These are phyloP conservation scores for Meriones psammophilus DNA, from an alignment of 2,797 vertebrate species.

Conservation along the genomic window DNA sequence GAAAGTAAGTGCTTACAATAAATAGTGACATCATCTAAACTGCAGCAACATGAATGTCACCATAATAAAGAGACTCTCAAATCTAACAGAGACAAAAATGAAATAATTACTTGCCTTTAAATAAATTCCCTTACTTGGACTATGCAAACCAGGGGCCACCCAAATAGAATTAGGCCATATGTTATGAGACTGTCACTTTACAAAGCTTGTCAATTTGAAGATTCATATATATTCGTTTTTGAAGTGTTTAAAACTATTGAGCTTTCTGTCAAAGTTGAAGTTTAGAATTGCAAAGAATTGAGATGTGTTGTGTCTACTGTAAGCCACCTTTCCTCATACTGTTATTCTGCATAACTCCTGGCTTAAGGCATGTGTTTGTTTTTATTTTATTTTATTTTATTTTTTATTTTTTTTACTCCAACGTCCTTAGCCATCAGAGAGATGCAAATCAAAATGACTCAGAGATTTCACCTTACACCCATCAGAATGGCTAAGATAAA, in stretches of 20 bases:
- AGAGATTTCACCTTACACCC: too few species aligned
- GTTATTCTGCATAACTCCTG: neutral
- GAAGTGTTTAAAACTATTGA: slow-evolving; percentile 62
- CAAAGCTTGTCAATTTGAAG: slow-evolving; percentile 57
- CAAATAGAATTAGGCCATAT: slow-evolving; percentile 70
- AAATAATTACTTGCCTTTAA: slow-evolving; percentile 73
- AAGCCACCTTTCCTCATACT: slow-evolving; percentile 34
- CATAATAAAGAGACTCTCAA: slow-evolving; percentile 55
- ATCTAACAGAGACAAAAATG: slow-evolving; percentile 64
- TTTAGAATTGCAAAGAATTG: slow-evolving; percentile 33
- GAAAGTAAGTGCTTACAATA: slow-evolving; percentile 61
- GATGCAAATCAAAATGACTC: too few species aligned
- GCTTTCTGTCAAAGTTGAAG: slow-evolving; percentile 28
- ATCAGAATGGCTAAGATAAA: too few species aligned
- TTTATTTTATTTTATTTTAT: neutral
- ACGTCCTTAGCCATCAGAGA: neutral
- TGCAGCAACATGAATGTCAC: slow-evolving; percentile 49
- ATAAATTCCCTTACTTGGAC: slow-evolving; percentile 55
- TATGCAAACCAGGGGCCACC: slow-evolving; percentile 58
- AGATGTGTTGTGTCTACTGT: slow-evolving; percentile 8
- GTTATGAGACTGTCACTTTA: slow-evolving; percentile 62
- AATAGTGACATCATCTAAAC: slow-evolving; percentile 68
- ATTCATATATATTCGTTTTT: neutral
- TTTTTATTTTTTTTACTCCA: neutral
- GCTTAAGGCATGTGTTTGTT: neutral